Conservation (phyloP, 2,797 vertebrate species). For the Amazona finschi region DNA sequence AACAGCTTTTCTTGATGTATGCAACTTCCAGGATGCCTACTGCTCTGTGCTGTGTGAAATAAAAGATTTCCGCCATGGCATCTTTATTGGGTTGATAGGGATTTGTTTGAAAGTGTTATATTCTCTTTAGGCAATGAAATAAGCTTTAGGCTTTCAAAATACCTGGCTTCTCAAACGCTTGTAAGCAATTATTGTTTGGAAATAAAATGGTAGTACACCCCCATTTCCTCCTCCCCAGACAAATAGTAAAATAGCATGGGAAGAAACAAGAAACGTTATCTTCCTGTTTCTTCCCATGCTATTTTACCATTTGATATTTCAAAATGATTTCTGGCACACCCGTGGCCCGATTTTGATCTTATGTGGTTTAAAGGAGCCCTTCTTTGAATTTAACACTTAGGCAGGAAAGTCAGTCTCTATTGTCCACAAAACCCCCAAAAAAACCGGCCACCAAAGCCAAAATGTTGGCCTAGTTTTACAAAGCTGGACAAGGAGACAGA, state of each 20-base stretch:
- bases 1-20: conserved; percentile 47
- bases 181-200: conserved; percentile 36
- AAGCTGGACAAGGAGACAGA: neutral
- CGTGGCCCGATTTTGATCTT: conserved; percentile 33
- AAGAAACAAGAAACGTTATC: conserved; percentile 20
- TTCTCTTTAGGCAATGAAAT: conserved; percentile 41
- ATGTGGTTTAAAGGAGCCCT: conserved; percentile 55
- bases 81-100: conserved; percentile 13
- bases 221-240: neutral
- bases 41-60: conserved; percentile 45
- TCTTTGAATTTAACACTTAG: conserved; percentile 45
- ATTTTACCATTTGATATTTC: neutral
- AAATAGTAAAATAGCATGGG: neutral
- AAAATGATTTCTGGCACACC: conserved; percentile 37
- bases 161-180: conserved; percentile 33
- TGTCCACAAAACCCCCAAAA: neutral
- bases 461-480: neutral
- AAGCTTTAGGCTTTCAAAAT: conserved; percentile 35
- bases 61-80: neutral
- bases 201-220: neutral
- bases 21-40: conserved; percentile 38
- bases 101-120: conserved; percentile 50
- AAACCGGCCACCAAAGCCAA: neutral
- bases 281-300: neutral
- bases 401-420: conserved; percentile 25